A percentile compares a stretch with the other conserved stretches of the same genome.
These are phyloP conservation scores for Apostichopus japonicus DNA, from an alignment of 35 echinoderm and acorn worm species.

Conservation along the genomic window DNA sequence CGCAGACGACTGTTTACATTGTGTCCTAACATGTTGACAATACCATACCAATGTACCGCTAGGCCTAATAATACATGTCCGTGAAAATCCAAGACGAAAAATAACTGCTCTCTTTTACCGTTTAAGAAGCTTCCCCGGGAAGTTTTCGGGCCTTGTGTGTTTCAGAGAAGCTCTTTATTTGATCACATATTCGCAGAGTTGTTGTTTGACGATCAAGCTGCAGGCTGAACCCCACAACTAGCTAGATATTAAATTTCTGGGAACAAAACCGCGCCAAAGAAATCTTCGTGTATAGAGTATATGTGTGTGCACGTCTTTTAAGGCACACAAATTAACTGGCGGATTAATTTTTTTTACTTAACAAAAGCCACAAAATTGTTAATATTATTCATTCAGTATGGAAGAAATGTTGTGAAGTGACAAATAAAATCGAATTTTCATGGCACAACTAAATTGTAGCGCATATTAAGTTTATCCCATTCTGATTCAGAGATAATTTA, in stretches of 20 bases:
- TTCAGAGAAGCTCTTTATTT: neutral
- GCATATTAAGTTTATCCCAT: no score
- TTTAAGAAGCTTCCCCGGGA: neutral
- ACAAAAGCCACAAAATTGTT: no score
- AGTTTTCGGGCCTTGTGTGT: neutral
- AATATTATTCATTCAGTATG: no score
- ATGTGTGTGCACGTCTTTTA: neutral
- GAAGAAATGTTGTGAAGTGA: no score
- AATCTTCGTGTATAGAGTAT: neutral
- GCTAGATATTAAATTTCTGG: neutral
- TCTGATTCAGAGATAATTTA: neutral
- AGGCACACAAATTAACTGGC: slow-evolving; percentile 2
- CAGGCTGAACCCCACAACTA: neutral
- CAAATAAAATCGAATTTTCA: no score
- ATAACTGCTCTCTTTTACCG: neutral
- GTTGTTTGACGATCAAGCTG: neutral
- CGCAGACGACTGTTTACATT: slow-evolving; percentile 52
- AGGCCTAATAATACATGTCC: neutral
- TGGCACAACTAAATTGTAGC: no score
- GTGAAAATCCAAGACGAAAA: neutral
- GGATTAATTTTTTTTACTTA: neutral
- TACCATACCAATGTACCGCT: neutral
- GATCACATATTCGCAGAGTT: slow-evolving; percentile 19
- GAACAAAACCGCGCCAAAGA: slow-evolving; percentile 45
- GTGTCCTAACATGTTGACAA: neutral